Percentiles rank a stretch among this genome's conserved stretches.
Evolutionary conservation across 2,797 vertebrate species (phyloP).

Genomic region (Enteromius thamalakanensis): DNA sequence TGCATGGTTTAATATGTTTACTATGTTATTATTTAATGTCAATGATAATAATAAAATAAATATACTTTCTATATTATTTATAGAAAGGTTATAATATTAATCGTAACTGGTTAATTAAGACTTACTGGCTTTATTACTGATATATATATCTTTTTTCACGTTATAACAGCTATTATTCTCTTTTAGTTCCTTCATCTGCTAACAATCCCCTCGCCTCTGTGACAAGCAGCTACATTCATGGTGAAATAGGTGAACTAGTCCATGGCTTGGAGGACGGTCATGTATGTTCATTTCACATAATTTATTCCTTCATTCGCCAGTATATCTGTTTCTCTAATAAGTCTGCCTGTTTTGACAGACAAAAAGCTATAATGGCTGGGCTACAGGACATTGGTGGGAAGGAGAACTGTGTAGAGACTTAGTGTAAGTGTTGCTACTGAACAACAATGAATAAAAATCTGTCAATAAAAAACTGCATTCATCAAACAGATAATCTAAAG

Average conservation of each 20-base stretch:
- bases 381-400: slow-evolving; percentile 50
- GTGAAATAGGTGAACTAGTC: slow-evolving; percentile 57
- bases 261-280: slow-evolving; percentile 68
- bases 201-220: slow-evolving; percentile 71
- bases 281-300: slow-evolving; percentile 45
- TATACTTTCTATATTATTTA: neutral
- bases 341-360: slow-evolving; percentile 59
- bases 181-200: slow-evolving; percentile 53
- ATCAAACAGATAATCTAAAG: too few relatives aligned
- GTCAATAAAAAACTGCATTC: neutral
- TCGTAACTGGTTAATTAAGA: too few relatives aligned
- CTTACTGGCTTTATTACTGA: too few relatives aligned
- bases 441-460: neutral
- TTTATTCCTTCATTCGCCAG: neutral
- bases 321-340: neutral
- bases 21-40: too few relatives aligned
- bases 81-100: neutral
- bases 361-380: slow-evolving; percentile 65
- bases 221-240: slow-evolving; percentile 57
- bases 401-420: slow-evolving; percentile 67
- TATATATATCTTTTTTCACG: neutral
- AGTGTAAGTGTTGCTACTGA: slow-evolving; percentile 44
- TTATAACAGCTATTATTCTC: neutral
- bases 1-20: neutral
- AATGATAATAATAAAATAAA: too few relatives aligned